Conservation (phyloP, 2,797 vertebrate species). For the Hemibagrus guttatus region DNA sequence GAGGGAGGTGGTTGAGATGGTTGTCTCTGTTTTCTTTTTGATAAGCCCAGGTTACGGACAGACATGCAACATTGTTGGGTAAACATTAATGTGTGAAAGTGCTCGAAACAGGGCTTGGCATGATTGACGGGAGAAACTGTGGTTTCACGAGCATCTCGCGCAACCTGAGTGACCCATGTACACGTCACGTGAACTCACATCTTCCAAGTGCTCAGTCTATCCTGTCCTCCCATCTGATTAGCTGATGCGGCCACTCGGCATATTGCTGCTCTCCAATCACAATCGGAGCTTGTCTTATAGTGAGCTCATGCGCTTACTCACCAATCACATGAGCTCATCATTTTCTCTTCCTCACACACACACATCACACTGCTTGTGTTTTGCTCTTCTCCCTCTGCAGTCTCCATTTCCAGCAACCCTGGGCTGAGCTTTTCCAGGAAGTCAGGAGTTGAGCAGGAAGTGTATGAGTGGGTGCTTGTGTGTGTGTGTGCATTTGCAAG, state of each 20-base stretch:
- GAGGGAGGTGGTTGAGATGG: not conserved
- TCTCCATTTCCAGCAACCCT: constrained; percentile 54
- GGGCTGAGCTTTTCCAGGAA: constrained; percentile 54
- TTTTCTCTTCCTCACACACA: constrained; percentile 27
- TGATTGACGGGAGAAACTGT: constrained; percentile 20
- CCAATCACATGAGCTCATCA: constrained; percentile 66
- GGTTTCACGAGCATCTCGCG: not conserved
- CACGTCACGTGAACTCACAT: constrained; percentile 24
- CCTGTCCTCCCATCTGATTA: constrained; percentile 37
- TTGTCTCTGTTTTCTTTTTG: constrained; percentile 39
- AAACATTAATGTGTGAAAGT: constrained; percentile 47
- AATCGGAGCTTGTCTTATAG: constrained; percentile 40
- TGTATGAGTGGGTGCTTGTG: constrained; percentile 24
- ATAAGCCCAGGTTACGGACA: constrained; percentile 32
- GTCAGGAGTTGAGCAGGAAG: constrained; percentile 31
- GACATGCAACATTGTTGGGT: constrained; percentile 41
- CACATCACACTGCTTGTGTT: constrained; percentile 35
- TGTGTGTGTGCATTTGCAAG: not conserved
- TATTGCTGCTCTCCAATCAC: constrained; percentile 64
- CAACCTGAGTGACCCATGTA: not conserved
- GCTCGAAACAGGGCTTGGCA: not conserved
- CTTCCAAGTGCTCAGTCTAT: constrained; percentile 26
- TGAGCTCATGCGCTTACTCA: constrained; percentile 71
- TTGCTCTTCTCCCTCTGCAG: constrained; percentile 41
- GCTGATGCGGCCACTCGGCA: constrained; percentile 39